Evolutionary conservation across 2,888 invertebrate species (phyloP), one percentile per base, ranked within the genome.

Genomic region (Zygothrica quintamaculata): DNA sequence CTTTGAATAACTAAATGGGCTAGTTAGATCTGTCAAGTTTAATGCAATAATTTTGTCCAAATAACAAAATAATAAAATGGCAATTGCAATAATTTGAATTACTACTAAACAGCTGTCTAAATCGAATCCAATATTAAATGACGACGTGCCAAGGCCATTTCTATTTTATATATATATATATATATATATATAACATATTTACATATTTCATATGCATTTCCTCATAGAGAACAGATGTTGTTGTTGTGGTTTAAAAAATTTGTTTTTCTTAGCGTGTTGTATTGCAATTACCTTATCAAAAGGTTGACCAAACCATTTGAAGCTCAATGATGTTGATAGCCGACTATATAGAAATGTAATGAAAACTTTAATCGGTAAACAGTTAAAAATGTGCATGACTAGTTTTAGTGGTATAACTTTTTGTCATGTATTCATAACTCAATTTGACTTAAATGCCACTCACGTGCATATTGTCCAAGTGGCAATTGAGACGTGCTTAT

Each of bases 281-380:
- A 22, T 16, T 31, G 44, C 70, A 80, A 85, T 80, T 80, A 80
- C 74, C 47, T 60, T 62, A 74, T 67, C 72, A 67, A 65, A n/a
- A 29, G 39, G 50, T 25, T 16, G 29, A 31, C 29, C 43, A 40
- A 53, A 40, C 55, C 69, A 61, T n/a, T n/a, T 73, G 65, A 51
- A 65, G 60, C 42, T 11, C 48, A 50, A 58, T 64, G 51, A n/a
- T n/a, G n/a, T n/a, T n/a, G n/a, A 68, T 55, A 55, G 51, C 15
- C 29, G 26, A 9, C 22, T 37, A 25, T 37, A 29, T 13, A 40
- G 31, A 22, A 3, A n/a, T 8, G 42, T 47, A 61, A 67, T 55
- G 53, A 43, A 43, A 36, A 59, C 36, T 29, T 37, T 39, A 51
- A 56, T 57, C 37, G 31, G n/a, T n/a, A 62, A 74, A 47, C 56